phyloP scores from a whole-genome alignment of 2,113 vertebrate genomes.

The Amphiprion ocellaris region DNA sequence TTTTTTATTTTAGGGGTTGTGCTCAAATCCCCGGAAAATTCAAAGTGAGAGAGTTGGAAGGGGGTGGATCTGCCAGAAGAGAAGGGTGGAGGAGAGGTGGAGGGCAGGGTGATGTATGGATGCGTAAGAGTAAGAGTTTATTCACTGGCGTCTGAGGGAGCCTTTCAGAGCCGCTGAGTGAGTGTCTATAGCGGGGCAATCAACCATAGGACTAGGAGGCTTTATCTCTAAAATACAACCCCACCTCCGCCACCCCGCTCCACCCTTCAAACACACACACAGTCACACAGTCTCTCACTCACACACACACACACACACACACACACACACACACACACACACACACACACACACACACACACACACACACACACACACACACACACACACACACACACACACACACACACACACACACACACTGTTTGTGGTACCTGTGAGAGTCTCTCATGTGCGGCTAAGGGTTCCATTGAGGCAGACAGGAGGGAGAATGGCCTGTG shows the following conservation, averaged over 20 bases:
- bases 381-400: conserved; percentile 13
- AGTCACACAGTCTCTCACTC: too few species aligned
- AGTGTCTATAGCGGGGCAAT: conserved; percentile 97
- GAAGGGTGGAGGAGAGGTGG: conserved; percentile 81
- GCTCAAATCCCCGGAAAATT: conserved; percentile 97
- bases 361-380: conserved; percentile 5
- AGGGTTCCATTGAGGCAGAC: conserved; percentile 93
- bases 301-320: conserved; percentile 19
- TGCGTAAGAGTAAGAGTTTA: conserved; percentile 95
- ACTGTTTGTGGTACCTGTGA: conserved; percentile 70
- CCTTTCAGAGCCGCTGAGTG: conserved; percentile 94
- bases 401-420: conserved; percentile 7
- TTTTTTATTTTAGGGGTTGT: conserved; percentile 82
- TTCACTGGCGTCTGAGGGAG: conserved; percentile 94
- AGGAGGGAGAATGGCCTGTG: conserved; percentile 88
- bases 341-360: conserved; percentile 17
- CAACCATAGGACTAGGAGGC: conserved; percentile 95
- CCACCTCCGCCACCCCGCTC: conserved; percentile 67
- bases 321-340: background rate
- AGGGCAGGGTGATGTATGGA: conserved; percentile 92
- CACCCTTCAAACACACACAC: conserved; percentile 45
- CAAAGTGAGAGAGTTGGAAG: conserved; percentile 78
- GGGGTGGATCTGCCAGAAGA: conserved; percentile 73
- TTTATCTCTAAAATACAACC: conserved; percentile 94
- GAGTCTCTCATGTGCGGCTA: conserved; percentile 92